phyloP scores from a whole-genome alignment of 30 jellyfish, hydroid and myxozoan genomes.

The Cassiopea xamachana region DNA sequence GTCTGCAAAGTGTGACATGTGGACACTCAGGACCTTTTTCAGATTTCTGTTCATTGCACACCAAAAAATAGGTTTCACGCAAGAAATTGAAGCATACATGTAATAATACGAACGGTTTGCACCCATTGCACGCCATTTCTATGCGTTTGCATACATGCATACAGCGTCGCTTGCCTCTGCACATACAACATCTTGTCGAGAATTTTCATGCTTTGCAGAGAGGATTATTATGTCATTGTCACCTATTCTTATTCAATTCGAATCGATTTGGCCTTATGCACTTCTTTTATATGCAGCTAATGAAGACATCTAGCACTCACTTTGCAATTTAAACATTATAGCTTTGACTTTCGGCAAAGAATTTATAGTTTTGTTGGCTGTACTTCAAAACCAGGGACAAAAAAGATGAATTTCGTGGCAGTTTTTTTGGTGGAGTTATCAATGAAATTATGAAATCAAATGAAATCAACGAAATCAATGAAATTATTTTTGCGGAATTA shows the following conservation, averaged over 20 bases:
- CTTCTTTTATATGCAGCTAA: not conserved
- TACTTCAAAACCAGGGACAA: no score
- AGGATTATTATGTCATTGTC: not conserved
- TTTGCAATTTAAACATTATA: no score
- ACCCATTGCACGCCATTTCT: conserved; percentile 9
- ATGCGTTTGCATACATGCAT: conserved; percentile 1
- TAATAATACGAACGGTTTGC: not conserved
- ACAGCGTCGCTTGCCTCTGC: not conserved
- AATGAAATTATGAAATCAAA: no score
- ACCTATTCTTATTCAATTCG: not conserved
- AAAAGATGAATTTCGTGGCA: no score
- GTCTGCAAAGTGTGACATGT: not conserved
- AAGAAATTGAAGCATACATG: not conserved
- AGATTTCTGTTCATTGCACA: not conserved
- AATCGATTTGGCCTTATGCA: not conserved
- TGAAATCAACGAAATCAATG: no score
- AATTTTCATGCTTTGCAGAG: not conserved
- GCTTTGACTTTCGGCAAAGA: no score
- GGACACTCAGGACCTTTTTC: not conserved
- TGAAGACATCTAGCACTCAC: no score
- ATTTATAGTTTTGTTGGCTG: no score
- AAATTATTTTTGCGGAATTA: no score
- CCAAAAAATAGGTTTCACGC: not conserved
- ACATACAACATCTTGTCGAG: conserved; percentile 4
- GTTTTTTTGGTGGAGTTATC: no score